A percentile compares a stretch with the other conserved stretches of the same genome.
phyloP scores from a whole-genome alignment of 92 coral and sea anemone species.

The Zoanthus solanderi region DNA sequence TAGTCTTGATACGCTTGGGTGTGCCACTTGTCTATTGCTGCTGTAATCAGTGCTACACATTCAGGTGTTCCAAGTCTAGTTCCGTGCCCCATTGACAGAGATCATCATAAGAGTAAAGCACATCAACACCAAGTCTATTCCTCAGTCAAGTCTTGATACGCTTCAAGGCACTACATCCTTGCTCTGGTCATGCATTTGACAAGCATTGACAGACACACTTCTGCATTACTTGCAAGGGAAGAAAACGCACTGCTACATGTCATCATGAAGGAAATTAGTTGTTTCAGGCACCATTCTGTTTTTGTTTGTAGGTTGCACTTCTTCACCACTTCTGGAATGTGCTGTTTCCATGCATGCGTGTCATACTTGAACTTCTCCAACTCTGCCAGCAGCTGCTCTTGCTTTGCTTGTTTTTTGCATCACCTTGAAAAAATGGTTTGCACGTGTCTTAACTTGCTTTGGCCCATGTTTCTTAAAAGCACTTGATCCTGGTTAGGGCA shows the following conservation, averaged over 20 bases:
- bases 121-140: too few relatives aligned
- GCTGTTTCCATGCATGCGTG: slow-evolving; percentile 19
- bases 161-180: slow-evolving; percentile 58
- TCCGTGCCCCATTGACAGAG: slow-evolving; percentile 25
- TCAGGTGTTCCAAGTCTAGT: slow-evolving; percentile 41
- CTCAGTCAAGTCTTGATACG: slow-evolving; percentile 36
- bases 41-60: slow-evolving; percentile 50
- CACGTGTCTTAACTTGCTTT: slow-evolving; percentile 13
- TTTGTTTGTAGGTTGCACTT: slow-evolving; percentile 43
- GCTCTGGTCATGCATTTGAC: slow-evolving; percentile 62
- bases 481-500: slow-evolving; percentile 50
- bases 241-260: slow-evolving; percentile 52
- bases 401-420: slow-evolving; percentile 23
- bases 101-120: too few relatives aligned
- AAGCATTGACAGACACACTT: slow-evolving; percentile 59
- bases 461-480: slow-evolving; percentile 45
- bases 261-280: slow-evolving; percentile 51
- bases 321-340: slow-evolving; percentile 55
- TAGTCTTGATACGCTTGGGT: not conserved
- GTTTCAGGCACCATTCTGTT: slow-evolving; percentile 41
- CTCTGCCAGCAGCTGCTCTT: slow-evolving; percentile 38
- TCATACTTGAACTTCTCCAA: too few relatives aligned
- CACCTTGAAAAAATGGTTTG: slow-evolving; percentile 24
- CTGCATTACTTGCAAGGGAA: slow-evolving; percentile 30
- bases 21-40: slow-evolving; percentile 53